These are phyloP conservation scores for Valencia hispanica DNA, from an alignment of 2,797 vertebrate genomes.

Conservation along the genomic window DNA sequence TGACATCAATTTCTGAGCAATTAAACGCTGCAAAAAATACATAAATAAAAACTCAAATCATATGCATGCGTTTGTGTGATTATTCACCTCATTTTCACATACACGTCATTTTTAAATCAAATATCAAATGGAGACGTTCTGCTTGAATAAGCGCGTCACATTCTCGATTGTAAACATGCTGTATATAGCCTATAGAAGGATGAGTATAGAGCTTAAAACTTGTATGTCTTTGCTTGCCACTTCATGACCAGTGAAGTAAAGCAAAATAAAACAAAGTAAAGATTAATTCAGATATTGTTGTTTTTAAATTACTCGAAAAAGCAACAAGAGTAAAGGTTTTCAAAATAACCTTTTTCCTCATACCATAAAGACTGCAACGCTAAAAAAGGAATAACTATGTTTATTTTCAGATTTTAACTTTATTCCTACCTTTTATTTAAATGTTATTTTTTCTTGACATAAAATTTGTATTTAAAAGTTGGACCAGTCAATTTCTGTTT, in stretches of 20 bases:
- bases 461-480: too few relatives aligned
- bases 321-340: not conserved
- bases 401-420: not conserved
- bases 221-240: not conserved
- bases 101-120: not conserved
- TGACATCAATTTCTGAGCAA: conserved; percentile 1
- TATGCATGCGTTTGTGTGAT: conserved; percentile 4
- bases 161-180: too few relatives aligned
- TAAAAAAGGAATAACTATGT: not conserved
- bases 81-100: not conserved
- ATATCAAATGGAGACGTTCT: not conserved
- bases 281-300: accelerated
- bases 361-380: not conserved
- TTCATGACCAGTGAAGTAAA: not conserved
- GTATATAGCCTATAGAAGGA: too few relatives aligned
- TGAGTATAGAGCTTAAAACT: not conserved
- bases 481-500: too few relatives aligned
- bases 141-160: too few relatives aligned
- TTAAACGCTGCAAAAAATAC: conserved; percentile 6
- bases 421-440: not conserved
- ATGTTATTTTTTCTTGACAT: too few relatives aligned
- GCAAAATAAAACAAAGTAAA: not conserved
- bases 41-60: conserved; percentile 27
- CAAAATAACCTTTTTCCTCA: not conserved
- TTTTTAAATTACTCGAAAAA: not conserved